phyloP scores from a whole-genome alignment of 1,140 invertebrate genomes.

The Pseudoatta argentina region DNA sequence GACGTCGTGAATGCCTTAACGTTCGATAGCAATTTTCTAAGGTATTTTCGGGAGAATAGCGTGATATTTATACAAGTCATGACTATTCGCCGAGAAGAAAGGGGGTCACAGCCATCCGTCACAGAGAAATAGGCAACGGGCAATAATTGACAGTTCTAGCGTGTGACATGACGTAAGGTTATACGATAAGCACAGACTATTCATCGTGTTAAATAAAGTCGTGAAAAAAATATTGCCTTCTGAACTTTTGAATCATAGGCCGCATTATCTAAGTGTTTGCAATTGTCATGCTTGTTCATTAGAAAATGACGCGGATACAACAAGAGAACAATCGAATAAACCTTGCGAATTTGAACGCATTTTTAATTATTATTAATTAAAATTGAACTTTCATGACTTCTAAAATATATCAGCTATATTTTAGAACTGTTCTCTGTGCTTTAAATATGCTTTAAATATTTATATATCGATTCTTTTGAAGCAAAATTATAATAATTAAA shows the following conservation, averaged over 20 bases:
- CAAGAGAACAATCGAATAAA: neutral
- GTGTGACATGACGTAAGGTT: conserved; percentile 30
- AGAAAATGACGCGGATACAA: neutral
- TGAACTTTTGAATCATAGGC: neutral
- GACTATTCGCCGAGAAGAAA: conserved; percentile 8
- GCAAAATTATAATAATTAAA: neutral
- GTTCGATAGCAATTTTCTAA: neutral
- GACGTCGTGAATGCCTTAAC: neutral
- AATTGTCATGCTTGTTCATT: neutral
- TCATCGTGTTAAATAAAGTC: neutral
- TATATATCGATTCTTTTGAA: neutral
- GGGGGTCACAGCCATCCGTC: neutral
- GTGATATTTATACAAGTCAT: conserved; percentile 9
- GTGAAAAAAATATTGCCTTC: neutral
- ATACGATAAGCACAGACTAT: conserved; percentile 33
- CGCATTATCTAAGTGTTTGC: neutral
- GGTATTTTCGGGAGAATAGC: conserved; percentile 3
- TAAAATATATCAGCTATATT: neutral
- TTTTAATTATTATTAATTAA: conserved; percentile 4
- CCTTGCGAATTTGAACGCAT: neutral
- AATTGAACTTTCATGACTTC: neutral
- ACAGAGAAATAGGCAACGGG: conserved; percentile 43
- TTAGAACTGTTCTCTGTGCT: neutral
- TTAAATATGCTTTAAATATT: neutral
- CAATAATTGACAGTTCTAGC: conserved; percentile 32